These are phyloP conservation scores for Halocynthia roretzi DNA, from an alignment of 23 tunicate genomes.

Conservation along the genomic window DNA sequence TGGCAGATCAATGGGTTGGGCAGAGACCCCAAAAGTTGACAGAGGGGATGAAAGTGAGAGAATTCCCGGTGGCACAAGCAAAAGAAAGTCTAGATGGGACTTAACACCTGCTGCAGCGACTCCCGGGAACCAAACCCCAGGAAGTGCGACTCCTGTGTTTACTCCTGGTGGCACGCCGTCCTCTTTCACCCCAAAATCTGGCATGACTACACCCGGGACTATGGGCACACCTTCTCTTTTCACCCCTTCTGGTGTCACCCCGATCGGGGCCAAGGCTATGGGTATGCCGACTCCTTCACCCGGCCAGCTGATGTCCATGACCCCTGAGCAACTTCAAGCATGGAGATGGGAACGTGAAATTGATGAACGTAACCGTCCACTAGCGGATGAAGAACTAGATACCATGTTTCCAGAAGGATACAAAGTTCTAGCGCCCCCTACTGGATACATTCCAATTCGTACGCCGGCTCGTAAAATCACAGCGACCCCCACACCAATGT, in stretches of 20 bases:
- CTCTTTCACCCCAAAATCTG: slow-evolving; percentile 82
- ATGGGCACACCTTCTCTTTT: slow-evolving; percentile 92
- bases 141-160: slow-evolving; percentile 74
- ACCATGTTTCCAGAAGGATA: slow-evolving; percentile 99
- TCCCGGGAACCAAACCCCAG: slow-evolving; percentile 92
- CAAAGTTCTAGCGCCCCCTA: slow-evolving; percentile 90
- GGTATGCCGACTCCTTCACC: slow-evolving; percentile 93
- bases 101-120: slow-evolving; percentile 95
- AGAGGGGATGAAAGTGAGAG: slow-evolving; percentile 71
- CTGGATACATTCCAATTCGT: slow-evolving; percentile 87
- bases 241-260: slow-evolving; percentile 93
- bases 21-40: slow-evolving; percentile 86
- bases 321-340: slow-evolving; percentile 85
- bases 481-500: slow-evolving; percentile 99
- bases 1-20: slow-evolving; percentile 91
- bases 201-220: slow-evolving; percentile 63
- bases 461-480: slow-evolving; percentile 97
- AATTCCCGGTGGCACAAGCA: slow-evolving; percentile 90
- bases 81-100: slow-evolving; percentile 97
- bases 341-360: slow-evolving; percentile 99
- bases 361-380: slow-evolving; percentile 92
- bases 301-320: slow-evolving; percentile 83
- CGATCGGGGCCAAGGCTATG: slow-evolving; percentile 89
- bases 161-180: slow-evolving; percentile 95
- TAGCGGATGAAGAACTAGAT: slow-evolving; percentile 97